Conservation (phyloP, 2,797 vertebrate genomes). For the Epinephelus malabaricus region DNA sequence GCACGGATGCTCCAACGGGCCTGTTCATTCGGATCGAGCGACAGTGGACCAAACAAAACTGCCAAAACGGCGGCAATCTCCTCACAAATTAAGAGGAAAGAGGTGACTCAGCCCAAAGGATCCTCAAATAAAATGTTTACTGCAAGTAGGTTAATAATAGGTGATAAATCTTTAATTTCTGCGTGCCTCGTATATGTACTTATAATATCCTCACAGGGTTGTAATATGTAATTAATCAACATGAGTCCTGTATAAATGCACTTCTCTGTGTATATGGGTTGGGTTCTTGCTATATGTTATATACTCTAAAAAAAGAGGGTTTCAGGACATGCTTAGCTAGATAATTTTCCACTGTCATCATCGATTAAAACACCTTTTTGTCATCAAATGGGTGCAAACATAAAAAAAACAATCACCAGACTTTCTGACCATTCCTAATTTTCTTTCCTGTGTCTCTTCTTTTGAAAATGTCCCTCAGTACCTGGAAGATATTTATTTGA, state of each 20-base stretch:
- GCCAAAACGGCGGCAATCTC: constrained; percentile 45
- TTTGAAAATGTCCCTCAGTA: constrained; percentile 7
- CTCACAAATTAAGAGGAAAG: constrained; percentile 73
- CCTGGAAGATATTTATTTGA: constrained; percentile 44
- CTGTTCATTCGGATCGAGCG: constrained; percentile 50
- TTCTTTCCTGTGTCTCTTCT: constrained; percentile 3
- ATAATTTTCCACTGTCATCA: neutral
- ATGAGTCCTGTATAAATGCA: constrained; percentile 84
- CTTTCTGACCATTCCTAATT: constrained; percentile 30
- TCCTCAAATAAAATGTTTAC: constrained; percentile 83
- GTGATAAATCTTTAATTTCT: constrained; percentile 88
- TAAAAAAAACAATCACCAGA: constrained; percentile 10
- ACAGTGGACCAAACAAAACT: constrained; percentile 77
- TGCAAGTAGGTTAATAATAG: constrained; percentile 81
- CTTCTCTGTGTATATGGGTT: constrained; percentile 83
- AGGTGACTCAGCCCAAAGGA: constrained; percentile 89
- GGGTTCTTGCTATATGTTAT: constrained; percentile 90
- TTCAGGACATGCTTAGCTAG: constrained; percentile 19
- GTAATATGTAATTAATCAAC: constrained; percentile 86
- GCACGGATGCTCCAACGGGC: constrained; percentile 61
- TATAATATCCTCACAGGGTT: constrained; percentile 89
- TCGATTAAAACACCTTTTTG: constrained; percentile 9
- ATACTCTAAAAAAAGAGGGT: constrained; percentile 53
- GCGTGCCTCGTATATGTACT: constrained; percentile 87
- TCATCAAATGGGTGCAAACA: constrained; percentile 36